phyloP scores from a whole-genome alignment of 2,113 vertebrate genomes.

The Asarcornis scutulata region DNA sequence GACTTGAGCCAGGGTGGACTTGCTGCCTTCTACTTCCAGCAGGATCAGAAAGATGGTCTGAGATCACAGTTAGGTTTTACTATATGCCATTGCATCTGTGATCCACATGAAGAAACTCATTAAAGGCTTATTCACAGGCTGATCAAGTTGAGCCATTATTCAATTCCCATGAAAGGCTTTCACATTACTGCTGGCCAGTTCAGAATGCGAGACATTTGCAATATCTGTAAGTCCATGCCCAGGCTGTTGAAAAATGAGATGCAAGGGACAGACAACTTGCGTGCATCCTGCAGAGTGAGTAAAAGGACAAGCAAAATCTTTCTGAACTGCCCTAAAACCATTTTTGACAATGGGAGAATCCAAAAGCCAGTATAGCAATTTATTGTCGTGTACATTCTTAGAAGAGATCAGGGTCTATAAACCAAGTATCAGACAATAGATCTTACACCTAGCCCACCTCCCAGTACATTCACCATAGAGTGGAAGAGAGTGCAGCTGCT shows the following conservation, averaged over 20 bases:
- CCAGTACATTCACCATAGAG: background rate
- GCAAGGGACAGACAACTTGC: background rate
- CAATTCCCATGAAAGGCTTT: background rate
- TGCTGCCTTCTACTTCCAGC: accelerated
- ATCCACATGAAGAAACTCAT: background rate
- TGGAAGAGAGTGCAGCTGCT: background rate
- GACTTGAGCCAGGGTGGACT: background rate
- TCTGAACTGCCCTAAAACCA: background rate
- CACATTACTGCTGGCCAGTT: background rate
- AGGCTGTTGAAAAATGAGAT: background rate
- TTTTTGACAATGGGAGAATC: background rate
- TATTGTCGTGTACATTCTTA: background rate
- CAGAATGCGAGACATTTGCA: background rate
- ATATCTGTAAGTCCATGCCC: background rate
- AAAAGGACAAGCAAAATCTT: background rate
- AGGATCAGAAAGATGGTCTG: background rate
- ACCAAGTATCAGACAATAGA: background rate
- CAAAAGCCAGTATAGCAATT: background rate
- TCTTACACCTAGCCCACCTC: background rate
- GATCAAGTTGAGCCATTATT: background rate
- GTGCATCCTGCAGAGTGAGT: background rate
- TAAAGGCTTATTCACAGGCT: background rate
- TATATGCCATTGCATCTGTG: background rate
- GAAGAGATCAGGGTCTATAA: background rate
- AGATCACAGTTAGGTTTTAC: background rate